Conservation (phyloP, 2,797 vertebrate genomes). For the Masticophis lateralis region DNA sequence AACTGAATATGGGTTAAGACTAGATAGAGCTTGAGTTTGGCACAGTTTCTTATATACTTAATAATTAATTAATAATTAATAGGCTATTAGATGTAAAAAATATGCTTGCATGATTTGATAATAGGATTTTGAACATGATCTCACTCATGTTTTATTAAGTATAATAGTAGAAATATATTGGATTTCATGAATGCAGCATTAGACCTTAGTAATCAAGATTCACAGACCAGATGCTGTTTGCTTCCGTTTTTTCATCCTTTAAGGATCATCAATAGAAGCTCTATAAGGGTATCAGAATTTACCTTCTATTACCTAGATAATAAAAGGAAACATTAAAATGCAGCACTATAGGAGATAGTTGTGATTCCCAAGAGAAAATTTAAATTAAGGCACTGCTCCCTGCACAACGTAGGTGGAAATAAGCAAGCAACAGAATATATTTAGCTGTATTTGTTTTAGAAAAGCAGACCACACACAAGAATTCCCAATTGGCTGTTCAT, state of each 20-base stretch:
- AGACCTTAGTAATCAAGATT: conserved; percentile 16
- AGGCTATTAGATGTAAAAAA: not conserved
- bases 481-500: not conserved
- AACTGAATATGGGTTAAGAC: not conserved
- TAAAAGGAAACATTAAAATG: conserved; percentile 5
- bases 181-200: not conserved
- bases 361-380: not conserved
- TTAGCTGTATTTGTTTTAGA: not conserved
- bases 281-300: conserved; percentile 2
- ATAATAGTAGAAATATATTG: conserved; percentile 6
- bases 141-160: conserved; percentile 16
- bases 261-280: conserved; percentile 2
- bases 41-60: not conserved
- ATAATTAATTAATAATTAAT: not conserved
- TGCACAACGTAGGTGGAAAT: conserved; percentile 17
- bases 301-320: conserved; percentile 17
- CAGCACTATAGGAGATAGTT: not conserved
- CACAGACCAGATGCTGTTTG: conserved; percentile 19
- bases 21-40: not conserved
- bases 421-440: conserved; percentile 13
- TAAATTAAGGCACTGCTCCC: not conserved
- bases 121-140: not conserved
- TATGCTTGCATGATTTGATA: conserved; percentile 5
- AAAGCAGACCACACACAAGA: not conserved
- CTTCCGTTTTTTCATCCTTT: not conserved